These are phyloP conservation scores for Acronicta aceris DNA, from an alignment of 2,888 invertebrate species.

Conservation along the genomic window DNA sequence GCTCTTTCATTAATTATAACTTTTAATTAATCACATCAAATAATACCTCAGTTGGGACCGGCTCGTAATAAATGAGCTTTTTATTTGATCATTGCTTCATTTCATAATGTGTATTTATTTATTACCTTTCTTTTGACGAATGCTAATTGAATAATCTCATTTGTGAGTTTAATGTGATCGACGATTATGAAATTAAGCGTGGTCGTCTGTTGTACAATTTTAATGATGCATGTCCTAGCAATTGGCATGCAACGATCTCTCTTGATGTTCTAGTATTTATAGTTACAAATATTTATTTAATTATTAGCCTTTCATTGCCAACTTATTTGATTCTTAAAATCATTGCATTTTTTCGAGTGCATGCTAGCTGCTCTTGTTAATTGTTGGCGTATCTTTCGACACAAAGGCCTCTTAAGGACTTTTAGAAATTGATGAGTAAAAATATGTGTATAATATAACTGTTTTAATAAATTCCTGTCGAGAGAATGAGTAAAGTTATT, in stretches of 20 bases:
- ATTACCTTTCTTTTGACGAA: constrained; percentile 43
- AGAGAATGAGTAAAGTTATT: constrained; percentile 1
- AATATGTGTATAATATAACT: no score
- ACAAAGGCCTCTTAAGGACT: no score
- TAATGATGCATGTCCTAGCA: background rate
- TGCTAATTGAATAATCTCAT: constrained; percentile 42
- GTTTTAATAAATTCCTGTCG: background rate
- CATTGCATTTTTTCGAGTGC: no score
- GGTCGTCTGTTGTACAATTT: constrained; percentile 6
- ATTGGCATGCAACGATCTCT: constrained; percentile 9
- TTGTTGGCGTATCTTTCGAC: no score
- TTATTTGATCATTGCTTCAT: constrained; percentile 67
- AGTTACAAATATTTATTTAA: background rate
- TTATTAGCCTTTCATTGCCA: no score
- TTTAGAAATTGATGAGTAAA: no score
- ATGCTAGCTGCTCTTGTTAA: no score
- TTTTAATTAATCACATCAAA: constrained; percentile 80
- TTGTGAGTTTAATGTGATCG: constrained; percentile 27
- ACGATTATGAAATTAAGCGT: constrained; percentile 11
- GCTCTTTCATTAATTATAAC: constrained; percentile 78
- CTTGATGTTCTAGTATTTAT: constrained; percentile 5
- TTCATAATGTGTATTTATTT: constrained; percentile 54
- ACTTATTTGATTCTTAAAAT: no score
- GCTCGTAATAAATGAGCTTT: constrained; percentile 68
- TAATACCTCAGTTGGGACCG: constrained; percentile 66